Base-by-base conservation (phyloP, 2,888 invertebrate species). In the Phyto melanocephala region DNA sequence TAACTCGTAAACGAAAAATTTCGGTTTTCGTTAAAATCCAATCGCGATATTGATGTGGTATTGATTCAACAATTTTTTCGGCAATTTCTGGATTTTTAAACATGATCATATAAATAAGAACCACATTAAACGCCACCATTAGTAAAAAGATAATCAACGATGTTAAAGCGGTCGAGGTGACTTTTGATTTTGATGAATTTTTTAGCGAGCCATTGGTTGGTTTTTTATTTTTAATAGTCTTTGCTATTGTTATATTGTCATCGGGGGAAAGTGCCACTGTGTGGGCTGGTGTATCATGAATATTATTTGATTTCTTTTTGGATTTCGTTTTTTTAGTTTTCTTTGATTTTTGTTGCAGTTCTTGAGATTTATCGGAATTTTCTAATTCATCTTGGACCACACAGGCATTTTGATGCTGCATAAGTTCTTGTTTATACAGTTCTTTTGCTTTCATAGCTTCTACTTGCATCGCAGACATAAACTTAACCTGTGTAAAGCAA, bases 31-130 rank as follows among this genome's bases (percentile, higher is more conserved):
- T 89, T 50, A 89, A 74, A 42, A 91, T 88, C 88, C 90, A 88
- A 85, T 90, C 88, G 11, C 90, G 90, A 85, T 91, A 91, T 70
- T 90, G 88, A 60, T 87, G 87, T 0, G 91, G 91, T 86, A 91
- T 90, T 50, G 87, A 87, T 80, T 90, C 89, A 2, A 90, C 87
- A 13, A 91, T 63, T 63, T 87, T 88, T 60, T 91, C 91, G 1
- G 88, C 90, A 65, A 91, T 89, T 75, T 90, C 91, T 0, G 90
- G 90, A 84, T 90, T 90, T 83, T 91, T 90, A 70, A 90, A 90
- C 87, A 90, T 90, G 24, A 90, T 88, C 83, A 90, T 86, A 74
- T 91, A 91, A 42, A 91, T 90, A 2, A 90, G 79, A 0, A 89
- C 45, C 62, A 89, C 86, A 74, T 91, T 91, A 17, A 90, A 84